These are phyloP conservation scores for Dione juno DNA, from an alignment of 2,888 invertebrate genomes.

Conservation along the genomic window DNA sequence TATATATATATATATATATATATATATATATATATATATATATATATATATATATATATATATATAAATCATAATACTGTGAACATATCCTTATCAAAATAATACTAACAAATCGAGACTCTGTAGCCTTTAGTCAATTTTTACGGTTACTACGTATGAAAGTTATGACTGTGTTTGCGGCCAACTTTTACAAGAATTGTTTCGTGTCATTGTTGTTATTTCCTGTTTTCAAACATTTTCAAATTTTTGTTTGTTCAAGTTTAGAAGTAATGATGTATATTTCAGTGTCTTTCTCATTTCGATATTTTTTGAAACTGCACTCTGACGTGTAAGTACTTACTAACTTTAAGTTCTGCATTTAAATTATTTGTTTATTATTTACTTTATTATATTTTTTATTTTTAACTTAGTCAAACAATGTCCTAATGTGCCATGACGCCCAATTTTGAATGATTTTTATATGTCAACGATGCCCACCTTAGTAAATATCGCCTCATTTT, in stretches of 20 bases:
- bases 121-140: conserved; percentile 61
- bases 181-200: conserved; percentile 57
- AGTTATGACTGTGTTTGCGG: conserved; percentile 60
- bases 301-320: not conserved
- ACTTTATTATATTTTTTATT: no score
- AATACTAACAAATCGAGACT: conserved; percentile 60
- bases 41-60: no score
- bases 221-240: conserved; percentile 38
- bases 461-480: no score
- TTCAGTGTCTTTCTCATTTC: conserved; percentile 1
- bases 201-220: conserved; percentile 52
- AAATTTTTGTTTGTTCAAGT: conserved; percentile 27
- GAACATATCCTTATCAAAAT: conserved; percentile 17
- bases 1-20: no score
- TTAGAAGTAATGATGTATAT: conserved; percentile 19
- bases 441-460: no score
- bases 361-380: no score
- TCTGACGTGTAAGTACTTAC: no score
- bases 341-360: no score
- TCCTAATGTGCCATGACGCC: no score
- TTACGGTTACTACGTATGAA: conserved; percentile 59
- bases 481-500: no score
- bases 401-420: no score
- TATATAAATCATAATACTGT: not conserved
- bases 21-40: no score